phyloP scores from a whole-genome alignment of 2,113 vertebrate genomes.

The Apaloderma vittatum region DNA sequence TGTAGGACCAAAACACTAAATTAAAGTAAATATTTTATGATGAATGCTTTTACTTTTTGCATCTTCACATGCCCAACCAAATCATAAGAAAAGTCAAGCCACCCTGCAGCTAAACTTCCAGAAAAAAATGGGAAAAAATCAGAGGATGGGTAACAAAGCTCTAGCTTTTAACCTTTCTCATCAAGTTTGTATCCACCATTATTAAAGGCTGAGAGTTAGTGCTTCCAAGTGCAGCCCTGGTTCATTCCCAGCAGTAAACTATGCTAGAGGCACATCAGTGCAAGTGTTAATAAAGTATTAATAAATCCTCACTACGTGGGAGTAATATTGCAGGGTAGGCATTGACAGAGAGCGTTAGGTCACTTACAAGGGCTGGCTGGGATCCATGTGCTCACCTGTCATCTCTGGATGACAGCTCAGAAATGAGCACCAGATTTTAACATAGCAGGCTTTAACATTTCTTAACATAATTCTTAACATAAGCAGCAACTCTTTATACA shows the following conservation, averaged over 20 bases:
- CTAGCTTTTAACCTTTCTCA: not conserved
- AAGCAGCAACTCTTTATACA: not conserved
- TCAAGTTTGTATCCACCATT: not conserved
- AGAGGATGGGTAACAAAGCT: not conserved
- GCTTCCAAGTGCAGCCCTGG: not conserved
- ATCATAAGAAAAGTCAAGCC: not conserved
- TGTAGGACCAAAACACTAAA: not conserved
- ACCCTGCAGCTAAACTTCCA: not conserved
- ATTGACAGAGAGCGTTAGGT: not conserved
- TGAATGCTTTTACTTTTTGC: not conserved
- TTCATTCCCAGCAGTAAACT: not conserved
- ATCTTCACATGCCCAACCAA: not conserved
- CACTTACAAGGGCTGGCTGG: slow-evolving; percentile 10
- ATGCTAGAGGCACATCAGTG: not conserved
- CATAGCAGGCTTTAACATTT: not conserved
- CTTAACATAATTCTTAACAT: not conserved
- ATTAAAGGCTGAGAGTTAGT: not conserved
- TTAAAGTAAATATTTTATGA: not conserved
- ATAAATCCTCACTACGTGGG: slow-evolving; percentile 23
- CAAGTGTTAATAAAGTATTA: slow-evolving; percentile 60
- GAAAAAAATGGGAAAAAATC: not conserved
- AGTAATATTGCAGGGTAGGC: slow-evolving; percentile 7
- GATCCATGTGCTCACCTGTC: slow-evolving; percentile 23
- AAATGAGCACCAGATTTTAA: not conserved
- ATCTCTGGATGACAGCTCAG: not conserved